A percentile compares a stretch with the other conserved stretches of the same genome.
Conservation (phyloP, 1,140 invertebrate species). For the Apis florea region DNA sequence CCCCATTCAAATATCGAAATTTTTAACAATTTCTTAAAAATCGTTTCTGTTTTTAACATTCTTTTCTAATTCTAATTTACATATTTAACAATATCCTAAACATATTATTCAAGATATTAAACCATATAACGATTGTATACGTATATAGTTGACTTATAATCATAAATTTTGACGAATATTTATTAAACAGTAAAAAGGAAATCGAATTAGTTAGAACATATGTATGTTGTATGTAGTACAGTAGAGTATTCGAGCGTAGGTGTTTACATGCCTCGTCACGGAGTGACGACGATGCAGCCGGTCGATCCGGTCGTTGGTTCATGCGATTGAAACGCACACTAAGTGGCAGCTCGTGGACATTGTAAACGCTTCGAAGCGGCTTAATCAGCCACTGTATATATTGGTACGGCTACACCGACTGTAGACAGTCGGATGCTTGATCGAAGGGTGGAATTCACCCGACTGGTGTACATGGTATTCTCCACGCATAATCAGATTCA, state of each 20-base stretch:
- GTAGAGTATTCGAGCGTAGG: background rate
- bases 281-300: constrained; percentile 19
- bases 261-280: constrained; percentile 9
- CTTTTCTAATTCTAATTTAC: no score
- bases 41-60: no score
- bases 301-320: constrained; percentile 41
- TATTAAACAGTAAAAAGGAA: background rate
- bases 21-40: no score
- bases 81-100: no score
- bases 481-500: constrained; percentile 44
- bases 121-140: no score
- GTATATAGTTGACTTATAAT: no score
- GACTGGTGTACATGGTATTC: constrained; percentile 33
- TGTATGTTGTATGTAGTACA: background rate
- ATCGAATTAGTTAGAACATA: background rate
- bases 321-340: constrained; percentile 69
- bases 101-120: no score
- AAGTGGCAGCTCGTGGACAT: constrained; percentile 63
- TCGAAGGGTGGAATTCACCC: constrained; percentile 44
- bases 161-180: background rate
- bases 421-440: background rate
- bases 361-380: constrained; percentile 72
- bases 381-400: constrained; percentile 74
- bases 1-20: no score
- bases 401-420: constrained; percentile 44